Conservation (phyloP, 2,888 invertebrate species). For the Lydus trimaculatus region DNA sequence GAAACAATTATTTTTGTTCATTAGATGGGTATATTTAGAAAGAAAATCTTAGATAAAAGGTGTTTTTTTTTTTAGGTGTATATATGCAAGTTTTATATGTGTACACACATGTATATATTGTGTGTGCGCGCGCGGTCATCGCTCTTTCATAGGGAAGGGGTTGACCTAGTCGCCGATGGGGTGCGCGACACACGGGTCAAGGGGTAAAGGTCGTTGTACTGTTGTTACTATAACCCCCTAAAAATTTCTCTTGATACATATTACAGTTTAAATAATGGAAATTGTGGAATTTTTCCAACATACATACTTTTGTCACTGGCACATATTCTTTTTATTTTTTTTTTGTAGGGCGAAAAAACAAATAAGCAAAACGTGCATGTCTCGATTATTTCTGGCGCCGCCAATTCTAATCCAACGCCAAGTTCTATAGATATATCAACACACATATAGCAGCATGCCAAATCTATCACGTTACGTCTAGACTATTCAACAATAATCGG, state of each 20-base stretch:
- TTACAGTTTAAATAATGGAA: too few species aligned
- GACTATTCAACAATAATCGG: slow-evolving; percentile 3
- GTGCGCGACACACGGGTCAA: slow-evolving; percentile 32
- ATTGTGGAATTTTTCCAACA: too few species aligned
- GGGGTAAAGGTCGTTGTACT: slow-evolving; percentile 36
- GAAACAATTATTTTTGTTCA: slow-evolving; percentile 26
- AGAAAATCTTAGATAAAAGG: slow-evolving; percentile 28
- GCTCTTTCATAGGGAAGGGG: slow-evolving; percentile 32
- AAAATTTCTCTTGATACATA: not conserved
- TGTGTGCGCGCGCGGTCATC: slow-evolving; percentile 30
- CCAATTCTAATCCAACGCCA: slow-evolving; percentile 27
- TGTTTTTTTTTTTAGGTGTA: not conserved
- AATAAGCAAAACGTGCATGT: slow-evolving; percentile 13
- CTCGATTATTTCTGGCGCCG: slow-evolving; percentile 29
- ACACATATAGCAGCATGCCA: slow-evolving; percentile 18
- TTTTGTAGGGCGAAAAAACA: too few species aligned
- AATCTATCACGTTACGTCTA: slow-evolving; percentile 17
- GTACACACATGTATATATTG: not conserved
- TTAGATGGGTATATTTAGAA: slow-evolving; percentile 29
- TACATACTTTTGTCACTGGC: too few species aligned
- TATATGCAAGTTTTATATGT: not conserved
- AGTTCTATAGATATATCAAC: slow-evolving; percentile 6
- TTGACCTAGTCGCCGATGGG: slow-evolving; percentile 35
- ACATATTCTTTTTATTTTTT: too few species aligned
- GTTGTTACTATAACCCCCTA: slow-evolving; percentile 15